Evolutionary conservation across 2,797 vertebrate species (phyloP), one percentile per base, ranked within the genome.

Genomic region (Carduelis carduelis): DNA sequence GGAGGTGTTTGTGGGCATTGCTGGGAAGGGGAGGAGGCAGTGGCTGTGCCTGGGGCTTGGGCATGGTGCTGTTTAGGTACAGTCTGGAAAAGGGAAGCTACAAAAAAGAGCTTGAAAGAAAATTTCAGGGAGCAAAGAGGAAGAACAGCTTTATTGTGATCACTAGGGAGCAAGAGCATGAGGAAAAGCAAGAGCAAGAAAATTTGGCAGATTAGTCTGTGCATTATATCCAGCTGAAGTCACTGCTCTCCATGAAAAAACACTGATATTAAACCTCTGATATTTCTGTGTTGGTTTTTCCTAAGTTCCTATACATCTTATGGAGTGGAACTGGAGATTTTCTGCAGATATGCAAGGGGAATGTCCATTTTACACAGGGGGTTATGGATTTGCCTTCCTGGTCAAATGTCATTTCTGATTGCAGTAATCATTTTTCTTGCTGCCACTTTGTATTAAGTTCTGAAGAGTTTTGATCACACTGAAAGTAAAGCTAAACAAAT

Each of bases 1-100:
- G 60, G 34, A 65, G 34, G 24, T 53, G 9, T 50, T n/a, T 55
- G 74, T 21, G 52, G 52, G 9, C 1, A 1, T 21, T 12, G 30
- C 2, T 66, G 49, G 30, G 52, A 37, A 8, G 3, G 32, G 80
- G 71, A 90, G 70, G 83, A 79, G 63, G 32, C 0, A 0, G 35
- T 0, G 4, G 35, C 53, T 65, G 46, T 83, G 43, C 35, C 77
- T 74, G 10, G 2, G 26, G 49, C 26, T 87, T 43, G 30, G 5
- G 34, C 22, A 0, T 22, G 34, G 22, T 18, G 1, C 0, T 0
- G 9, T 1, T 71, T 37, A 39, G 71, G 23, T 49, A 26, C n/a
- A n/a, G 65, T 16, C 39, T 93, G 79, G 57, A 61, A 76, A 44
- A 66, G 43, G 57, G 18, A 78, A 65, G 24, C 65, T 59, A 5